Evolutionary conservation across 2,888 invertebrate species (phyloP).

Genomic region (Brachyopa scutellaris): DNA sequence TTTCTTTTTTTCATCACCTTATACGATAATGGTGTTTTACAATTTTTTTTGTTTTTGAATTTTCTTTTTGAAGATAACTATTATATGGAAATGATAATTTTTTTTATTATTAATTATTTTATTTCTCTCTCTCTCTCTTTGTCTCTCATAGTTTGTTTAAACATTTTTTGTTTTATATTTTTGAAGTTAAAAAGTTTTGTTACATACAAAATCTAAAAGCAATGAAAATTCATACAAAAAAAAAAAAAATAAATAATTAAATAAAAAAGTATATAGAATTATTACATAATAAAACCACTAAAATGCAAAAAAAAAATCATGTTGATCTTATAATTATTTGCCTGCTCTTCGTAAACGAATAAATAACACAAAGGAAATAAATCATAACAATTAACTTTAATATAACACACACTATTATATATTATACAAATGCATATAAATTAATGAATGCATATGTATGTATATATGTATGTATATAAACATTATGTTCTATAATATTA

Average conservation of each 20-base stretch:
- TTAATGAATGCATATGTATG: not conserved
- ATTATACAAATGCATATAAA: constrained; percentile 40
- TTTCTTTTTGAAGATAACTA: constrained; percentile 35
- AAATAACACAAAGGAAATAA: constrained; percentile 41
- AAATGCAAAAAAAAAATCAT: constrained; percentile 55
- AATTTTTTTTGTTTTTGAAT: constrained; percentile 18
- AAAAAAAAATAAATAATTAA: constrained; percentile 48
- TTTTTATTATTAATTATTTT: constrained; percentile 24
- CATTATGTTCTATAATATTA: constrained; percentile 52
- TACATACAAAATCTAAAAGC: constrained; percentile 52
- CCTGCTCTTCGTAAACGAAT: constrained; percentile 59
- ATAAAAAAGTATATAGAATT: constrained; percentile 23
- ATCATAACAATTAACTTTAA: constrained; percentile 32
- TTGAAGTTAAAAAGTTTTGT: constrained; percentile 47
- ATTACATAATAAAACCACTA: constrained; percentile 33
- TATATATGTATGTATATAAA: constrained; percentile 15
- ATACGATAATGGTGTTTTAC: constrained; percentile 25
- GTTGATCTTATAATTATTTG: constrained; percentile 60
- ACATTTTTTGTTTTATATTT: constrained; percentile 29
- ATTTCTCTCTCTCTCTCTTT: constrained; percentile 7
- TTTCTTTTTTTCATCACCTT: constrained; percentile 22
- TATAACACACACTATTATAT: constrained; percentile 43
- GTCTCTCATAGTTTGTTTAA: not conserved
- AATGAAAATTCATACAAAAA: constrained; percentile 51
- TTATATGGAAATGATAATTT: constrained; percentile 47